Percentiles rank a stretch among this genome's conserved stretches.
These are phyloP conservation scores for Stegastes partitus DNA, from an alignment of 2,113 vertebrate genomes.

Conservation along the genomic window DNA sequence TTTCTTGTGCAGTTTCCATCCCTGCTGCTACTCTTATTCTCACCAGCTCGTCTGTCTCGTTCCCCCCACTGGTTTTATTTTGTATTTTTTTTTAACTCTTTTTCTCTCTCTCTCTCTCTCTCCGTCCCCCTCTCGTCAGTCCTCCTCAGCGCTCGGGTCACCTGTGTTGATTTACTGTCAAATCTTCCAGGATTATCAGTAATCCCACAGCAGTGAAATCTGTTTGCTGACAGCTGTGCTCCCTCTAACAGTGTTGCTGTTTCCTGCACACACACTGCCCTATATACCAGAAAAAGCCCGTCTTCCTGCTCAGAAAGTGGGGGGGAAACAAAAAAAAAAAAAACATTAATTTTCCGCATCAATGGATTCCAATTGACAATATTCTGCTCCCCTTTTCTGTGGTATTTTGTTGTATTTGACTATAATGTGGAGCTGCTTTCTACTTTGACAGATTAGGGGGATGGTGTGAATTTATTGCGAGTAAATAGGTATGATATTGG, in stretches of 20 bases:
- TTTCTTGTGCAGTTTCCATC: not conserved
- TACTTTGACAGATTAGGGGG: constrained; percentile 49
- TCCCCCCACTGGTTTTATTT: not conserved
- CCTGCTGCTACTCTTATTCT: constrained; percentile 6
- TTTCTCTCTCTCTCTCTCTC: not conserved
- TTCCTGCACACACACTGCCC: constrained; percentile 68
- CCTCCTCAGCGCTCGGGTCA: constrained; percentile 61
- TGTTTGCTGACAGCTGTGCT: constrained; percentile 83
- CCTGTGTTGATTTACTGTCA: constrained; percentile 84
- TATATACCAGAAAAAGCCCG: constrained; percentile 58
- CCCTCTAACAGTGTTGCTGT: constrained; percentile 71
- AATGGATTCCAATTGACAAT: constrained; percentile 73
- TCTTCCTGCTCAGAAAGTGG: constrained; percentile 46
- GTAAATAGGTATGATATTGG: constrained; percentile 60
- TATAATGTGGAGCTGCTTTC: constrained; percentile 48
- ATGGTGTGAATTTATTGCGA: constrained; percentile 48
- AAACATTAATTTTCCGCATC: constrained; percentile 77
- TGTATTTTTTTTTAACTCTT: no score
- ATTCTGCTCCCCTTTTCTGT: constrained; percentile 50
- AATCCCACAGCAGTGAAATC: constrained; percentile 79
- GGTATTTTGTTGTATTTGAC: constrained; percentile 58
- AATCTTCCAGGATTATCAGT: constrained; percentile 85
- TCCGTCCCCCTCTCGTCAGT: constrained; percentile 12
- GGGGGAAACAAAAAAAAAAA: constrained; percentile 46
- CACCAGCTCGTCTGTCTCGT: not conserved